phyloP scores from a whole-genome alignment of 2,797 vertebrate genomes.

The Sebastes nivosus region DNA sequence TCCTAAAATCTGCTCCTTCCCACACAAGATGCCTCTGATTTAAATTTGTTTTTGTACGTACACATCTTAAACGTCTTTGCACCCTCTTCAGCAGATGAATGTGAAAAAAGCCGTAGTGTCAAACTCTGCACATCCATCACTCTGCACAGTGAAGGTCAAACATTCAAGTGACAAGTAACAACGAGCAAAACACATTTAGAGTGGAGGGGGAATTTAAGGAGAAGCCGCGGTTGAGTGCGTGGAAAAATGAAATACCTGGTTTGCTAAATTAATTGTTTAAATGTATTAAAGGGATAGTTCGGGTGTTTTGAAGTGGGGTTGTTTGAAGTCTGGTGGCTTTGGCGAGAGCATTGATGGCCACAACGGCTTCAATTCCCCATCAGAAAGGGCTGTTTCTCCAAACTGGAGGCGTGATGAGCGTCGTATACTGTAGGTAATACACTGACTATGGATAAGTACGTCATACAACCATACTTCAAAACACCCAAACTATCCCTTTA shows the following conservation, averaged over 20 bases:
- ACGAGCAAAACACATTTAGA: background rate
- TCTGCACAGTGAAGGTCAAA: background rate
- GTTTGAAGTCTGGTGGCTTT: too few species aligned
- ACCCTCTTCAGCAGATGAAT: background rate
- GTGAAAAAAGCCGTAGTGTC: background rate
- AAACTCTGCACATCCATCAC: background rate
- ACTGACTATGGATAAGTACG: too few species aligned
- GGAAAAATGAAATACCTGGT: background rate
- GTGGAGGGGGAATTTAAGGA: too few species aligned
- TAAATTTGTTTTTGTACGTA: background rate
- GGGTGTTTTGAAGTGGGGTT: too few species aligned
- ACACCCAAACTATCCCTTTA: too few species aligned
- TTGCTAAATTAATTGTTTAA: background rate
- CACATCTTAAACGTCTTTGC: background rate
- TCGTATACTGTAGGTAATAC: too few species aligned
- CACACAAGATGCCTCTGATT: background rate
- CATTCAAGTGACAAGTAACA: background rate
- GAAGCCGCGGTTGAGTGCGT: background rate
- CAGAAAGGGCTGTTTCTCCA: too few species aligned
- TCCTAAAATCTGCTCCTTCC: background rate
- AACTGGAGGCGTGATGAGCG: too few species aligned
- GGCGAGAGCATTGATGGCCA: too few species aligned
- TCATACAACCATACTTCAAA: too few species aligned
- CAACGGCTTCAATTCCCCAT: too few species aligned
- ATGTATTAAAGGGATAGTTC: too few species aligned